These are phyloP conservation scores for Oriolus oriolus DNA, from an alignment of 2,113 vertebrate genomes.

Conservation along the genomic window DNA sequence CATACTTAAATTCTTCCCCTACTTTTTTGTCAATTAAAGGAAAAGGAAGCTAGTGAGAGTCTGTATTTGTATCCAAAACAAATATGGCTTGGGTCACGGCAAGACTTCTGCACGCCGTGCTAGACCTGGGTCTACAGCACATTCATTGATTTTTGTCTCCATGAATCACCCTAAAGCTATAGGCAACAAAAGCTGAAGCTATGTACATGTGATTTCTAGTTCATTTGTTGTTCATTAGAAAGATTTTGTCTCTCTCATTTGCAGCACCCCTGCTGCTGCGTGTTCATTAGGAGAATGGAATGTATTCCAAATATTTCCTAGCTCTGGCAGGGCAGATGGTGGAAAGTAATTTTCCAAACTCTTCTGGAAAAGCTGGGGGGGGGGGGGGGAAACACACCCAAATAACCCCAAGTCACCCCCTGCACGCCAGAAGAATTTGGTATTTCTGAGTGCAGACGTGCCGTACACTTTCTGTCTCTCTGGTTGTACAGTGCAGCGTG, in stretches of 20 bases:
- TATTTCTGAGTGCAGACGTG: slow-evolving; percentile 5
- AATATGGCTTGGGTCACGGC: slow-evolving; percentile 44
- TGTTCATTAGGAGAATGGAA: slow-evolving; percentile 64
- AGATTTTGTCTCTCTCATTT: slow-evolving; percentile 61
- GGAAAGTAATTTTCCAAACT: slow-evolving; percentile 62
- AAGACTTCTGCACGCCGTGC: background rate
- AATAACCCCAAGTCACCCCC: slow-evolving; percentile 16
- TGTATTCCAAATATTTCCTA: slow-evolving; percentile 66
- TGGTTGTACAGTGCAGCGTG: slow-evolving; percentile 3
- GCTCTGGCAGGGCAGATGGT: slow-evolving; percentile 61
- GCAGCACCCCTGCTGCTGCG: slow-evolving; percentile 28
- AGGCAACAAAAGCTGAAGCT: slow-evolving; percentile 57
- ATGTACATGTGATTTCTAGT: slow-evolving; percentile 58
- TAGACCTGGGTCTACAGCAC: slow-evolving; percentile 9
- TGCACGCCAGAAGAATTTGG: background rate
- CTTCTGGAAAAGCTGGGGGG: background rate
- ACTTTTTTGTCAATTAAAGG: slow-evolving; percentile 35
- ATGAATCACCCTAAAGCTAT: slow-evolving; percentile 58
- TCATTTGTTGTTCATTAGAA: slow-evolving; percentile 71
- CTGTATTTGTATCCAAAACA: slow-evolving; percentile 58
- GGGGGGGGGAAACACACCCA: background rate
- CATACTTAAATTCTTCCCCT: slow-evolving; percentile 1
- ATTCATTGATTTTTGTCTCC: slow-evolving; percentile 53
- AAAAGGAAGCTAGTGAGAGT: slow-evolving; percentile 26
- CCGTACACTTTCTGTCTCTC: background rate